Base-by-base conservation (phyloP, 2,888 invertebrate species). In the Netelia melanura region DNA sequence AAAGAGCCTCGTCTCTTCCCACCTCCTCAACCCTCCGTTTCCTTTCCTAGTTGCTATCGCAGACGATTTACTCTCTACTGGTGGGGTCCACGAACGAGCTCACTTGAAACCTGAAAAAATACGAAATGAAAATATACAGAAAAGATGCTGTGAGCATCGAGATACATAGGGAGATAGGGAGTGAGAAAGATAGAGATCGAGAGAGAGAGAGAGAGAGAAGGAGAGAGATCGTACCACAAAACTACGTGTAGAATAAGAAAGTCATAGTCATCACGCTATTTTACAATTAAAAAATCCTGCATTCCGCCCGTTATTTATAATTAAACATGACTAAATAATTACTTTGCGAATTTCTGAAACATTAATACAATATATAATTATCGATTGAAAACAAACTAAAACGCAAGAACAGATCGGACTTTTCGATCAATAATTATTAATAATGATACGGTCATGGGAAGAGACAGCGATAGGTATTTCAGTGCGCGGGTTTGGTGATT, bases 41-140 rank as follows among this genome's bases (percentile, higher is more conserved):
- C 58, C 61, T 44, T 23, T 48, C 65, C 72, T 67, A 48, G 61
- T 72, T 75, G 75, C 80, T 77, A 61, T 76, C 54, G 61, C 65
- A 52, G 64, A 72, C 80, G 67, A 81, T 81, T 81, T 84, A 84
- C 76, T 71, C 56, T 64, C 65, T 30, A 38, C 25, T 38, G 54
- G 48, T 64, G 11, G 64, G 78, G 65, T 61, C 48, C 72, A 65
- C 61, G 67, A 81, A 80, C 54, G 65, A 72, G 71, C 56, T 71
- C 58, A 11, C 54, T 43, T 43, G 65, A 44, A 71, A 65, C 62
- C 72, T 76, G 81, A 75, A 81, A 81, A 84, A 84, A 77, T 76
- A 84, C 72, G 77, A 21, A 67, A 72, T 71, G 58, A 72, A 77
- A 82, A 82, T 77, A 71, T 75, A 81, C 64, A 58, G 71, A 62